phyloP scores from a whole-genome alignment of 37 sponge, comb jelly and placozoan species.

The Chondrosia reniformis region DNA sequence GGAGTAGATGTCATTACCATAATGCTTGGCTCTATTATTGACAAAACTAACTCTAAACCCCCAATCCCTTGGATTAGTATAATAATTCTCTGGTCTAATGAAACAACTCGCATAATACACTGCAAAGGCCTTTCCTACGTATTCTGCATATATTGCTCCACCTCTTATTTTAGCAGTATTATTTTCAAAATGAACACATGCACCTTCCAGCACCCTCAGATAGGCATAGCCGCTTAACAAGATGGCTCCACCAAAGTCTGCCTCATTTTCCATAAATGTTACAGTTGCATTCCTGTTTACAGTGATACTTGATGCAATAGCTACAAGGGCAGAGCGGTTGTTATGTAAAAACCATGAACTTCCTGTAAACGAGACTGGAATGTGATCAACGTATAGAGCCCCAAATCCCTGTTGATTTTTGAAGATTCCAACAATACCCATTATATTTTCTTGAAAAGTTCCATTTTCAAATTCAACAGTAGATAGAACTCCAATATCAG shows the following conservation, averaged over 20 bases:
- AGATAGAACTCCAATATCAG: slow-evolving; percentile 6
- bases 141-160: slow-evolving; percentile 50
- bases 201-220: slow-evolving; percentile 2
- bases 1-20: slow-evolving; percentile 32
- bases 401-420: slow-evolving; percentile 14
- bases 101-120: slow-evolving; percentile 37
- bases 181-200: slow-evolving; percentile 14
- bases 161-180: slow-evolving; percentile 34
- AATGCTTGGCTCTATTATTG: slow-evolving; percentile 25
- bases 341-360: slow-evolving; percentile 29
- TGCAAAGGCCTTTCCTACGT: slow-evolving; percentile 28
- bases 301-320: slow-evolving; percentile 19
- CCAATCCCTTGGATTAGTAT: slow-evolving; percentile 22
- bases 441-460: slow-evolving; percentile 26
- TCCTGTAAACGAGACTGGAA: slow-evolving; percentile 25
- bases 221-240: slow-evolving; percentile 30
- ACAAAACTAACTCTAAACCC: slow-evolving; percentile 23
- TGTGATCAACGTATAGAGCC: slow-evolving; percentile 31
- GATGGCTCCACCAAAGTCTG: slow-evolving; percentile 41
- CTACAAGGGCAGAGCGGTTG: slow-evolving; percentile 40
- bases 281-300: neutral
- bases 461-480: slow-evolving; percentile 4
- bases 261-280: slow-evolving; percentile 25
- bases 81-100: slow-evolving; percentile 31
- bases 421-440: neutral